These are phyloP conservation scores for Ornithoptera priamus DNA, from an alignment of 2,888 invertebrate genomes.

Conservation along the genomic window DNA sequence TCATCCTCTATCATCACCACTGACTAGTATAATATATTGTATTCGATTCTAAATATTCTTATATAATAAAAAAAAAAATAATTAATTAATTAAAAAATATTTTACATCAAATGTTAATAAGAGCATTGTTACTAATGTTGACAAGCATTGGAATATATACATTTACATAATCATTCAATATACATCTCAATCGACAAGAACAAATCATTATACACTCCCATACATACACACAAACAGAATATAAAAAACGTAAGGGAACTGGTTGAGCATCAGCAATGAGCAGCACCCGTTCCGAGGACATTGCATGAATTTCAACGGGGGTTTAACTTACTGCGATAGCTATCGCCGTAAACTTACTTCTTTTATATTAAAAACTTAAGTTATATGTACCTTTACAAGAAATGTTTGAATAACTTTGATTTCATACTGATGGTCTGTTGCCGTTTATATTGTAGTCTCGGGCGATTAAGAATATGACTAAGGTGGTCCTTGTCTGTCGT, in stretches of 20 bases:
- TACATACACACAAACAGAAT: background rate
- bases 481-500: no score
- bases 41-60: no score
- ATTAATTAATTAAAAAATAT: no score
- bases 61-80: no score
- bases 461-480: no score
- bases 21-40: no score
- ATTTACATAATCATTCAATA: background rate
- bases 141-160: background rate
- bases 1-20: background rate
- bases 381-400: background rate
- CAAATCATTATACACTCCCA: background rate
- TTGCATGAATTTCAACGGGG: constrained; percentile 16
- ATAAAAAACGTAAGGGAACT: constrained; percentile 8
- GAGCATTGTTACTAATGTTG: no score
- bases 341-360: background rate
- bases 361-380: background rate
- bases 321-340: constrained; percentile 6
- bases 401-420: background rate
- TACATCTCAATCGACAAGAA: background rate
- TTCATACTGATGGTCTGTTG: no score
- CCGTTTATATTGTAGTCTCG: no score
- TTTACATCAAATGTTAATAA: no score
- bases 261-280: constrained; percentile 15
- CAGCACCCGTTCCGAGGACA: constrained; percentile 1